A percentile compares a stretch with the other conserved stretches of the same genome.
Evolutionary conservation across 2,888 invertebrate species (phyloP).

Genomic region (Chouioia cunea): DNA sequence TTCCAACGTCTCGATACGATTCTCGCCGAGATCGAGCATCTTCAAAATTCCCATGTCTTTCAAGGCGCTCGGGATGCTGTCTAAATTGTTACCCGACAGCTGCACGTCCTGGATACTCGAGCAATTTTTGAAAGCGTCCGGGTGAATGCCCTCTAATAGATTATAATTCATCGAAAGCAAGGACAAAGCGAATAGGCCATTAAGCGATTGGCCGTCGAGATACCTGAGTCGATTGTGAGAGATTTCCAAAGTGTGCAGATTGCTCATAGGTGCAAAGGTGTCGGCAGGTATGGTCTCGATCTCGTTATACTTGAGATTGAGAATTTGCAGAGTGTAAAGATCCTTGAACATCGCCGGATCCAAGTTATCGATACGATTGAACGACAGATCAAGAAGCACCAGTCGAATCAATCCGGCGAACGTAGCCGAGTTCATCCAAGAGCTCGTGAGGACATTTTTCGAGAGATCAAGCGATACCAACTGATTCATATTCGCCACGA

Average conservation of each 20-base stretch:
- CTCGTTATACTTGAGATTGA: conserved; percentile 88
- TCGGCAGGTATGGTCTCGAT: conserved; percentile 87
- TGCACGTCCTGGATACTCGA: conserved; percentile 91
- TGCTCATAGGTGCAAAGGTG: conserved; percentile 92
- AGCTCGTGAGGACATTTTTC: conserved; percentile 86
- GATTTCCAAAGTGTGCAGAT: conserved; percentile 88
- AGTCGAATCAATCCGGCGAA: conserved; percentile 90
- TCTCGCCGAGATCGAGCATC: conserved; percentile 92
- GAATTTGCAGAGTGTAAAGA: conserved; percentile 88
- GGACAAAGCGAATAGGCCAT: conserved; percentile 89
- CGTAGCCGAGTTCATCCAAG: conserved; percentile 87
- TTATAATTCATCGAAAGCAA: conserved; percentile 89
- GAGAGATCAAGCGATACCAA: conserved; percentile 88
- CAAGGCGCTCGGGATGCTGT: conserved; percentile 83
- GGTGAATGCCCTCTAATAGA: conserved; percentile 84
- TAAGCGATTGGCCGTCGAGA: conserved; percentile 87
- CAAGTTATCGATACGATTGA: conserved; percentile 84
- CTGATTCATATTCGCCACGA: conserved; percentile 88
- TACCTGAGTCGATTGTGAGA: conserved; percentile 88
- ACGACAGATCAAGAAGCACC: conserved; percentile 87
- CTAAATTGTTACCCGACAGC: conserved; percentile 87
- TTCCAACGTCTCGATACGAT: conserved; percentile 84
- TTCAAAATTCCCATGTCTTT: conserved; percentile 87
- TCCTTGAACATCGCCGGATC: conserved; percentile 89
- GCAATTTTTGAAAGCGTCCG: conserved; percentile 91